Evolutionary conservation across 2,113 vertebrate species (phyloP).

Genomic region (Typhlomys cinereus): DNA sequence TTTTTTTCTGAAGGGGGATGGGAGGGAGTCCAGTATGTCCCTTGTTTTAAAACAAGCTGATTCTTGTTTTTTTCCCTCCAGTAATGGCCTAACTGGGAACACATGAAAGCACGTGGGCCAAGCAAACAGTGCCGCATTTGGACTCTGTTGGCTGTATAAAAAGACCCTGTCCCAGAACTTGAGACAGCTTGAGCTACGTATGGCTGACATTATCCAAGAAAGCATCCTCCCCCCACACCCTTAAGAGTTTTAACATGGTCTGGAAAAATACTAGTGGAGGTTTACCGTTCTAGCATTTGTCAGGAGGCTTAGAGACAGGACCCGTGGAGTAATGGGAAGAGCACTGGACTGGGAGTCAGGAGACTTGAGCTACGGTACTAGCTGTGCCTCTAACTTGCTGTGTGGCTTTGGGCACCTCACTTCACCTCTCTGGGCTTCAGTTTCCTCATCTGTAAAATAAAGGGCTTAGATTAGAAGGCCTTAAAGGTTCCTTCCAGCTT

Average conservation of each 20-base stretch:
- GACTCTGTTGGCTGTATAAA: slow-evolving; percentile 84
- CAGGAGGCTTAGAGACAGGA: slow-evolving; percentile 79
- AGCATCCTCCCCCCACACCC: slow-evolving; percentile 67
- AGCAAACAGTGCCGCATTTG: slow-evolving; percentile 83
- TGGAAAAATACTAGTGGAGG: slow-evolving; percentile 79
- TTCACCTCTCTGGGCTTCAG: slow-evolving; percentile 82
- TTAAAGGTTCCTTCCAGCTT: slow-evolving; percentile 67
- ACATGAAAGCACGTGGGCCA: slow-evolving; percentile 83
- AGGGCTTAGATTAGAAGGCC: slow-evolving; percentile 79
- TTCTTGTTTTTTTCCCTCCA: slow-evolving; percentile 86
- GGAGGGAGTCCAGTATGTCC: slow-evolving; percentile 84
- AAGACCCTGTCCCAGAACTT: slow-evolving; percentile 83
- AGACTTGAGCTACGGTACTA: slow-evolving; percentile 79
- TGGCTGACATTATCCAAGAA: slow-evolving; percentile 85
- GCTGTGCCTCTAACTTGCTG: slow-evolving; percentile 80
- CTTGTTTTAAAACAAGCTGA: slow-evolving; percentile 87
- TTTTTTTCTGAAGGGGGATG: slow-evolving; percentile 78
- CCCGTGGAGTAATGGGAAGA: slow-evolving; percentile 78
- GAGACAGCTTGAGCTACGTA: slow-evolving; percentile 79
- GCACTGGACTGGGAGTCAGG: slow-evolving; percentile 79
- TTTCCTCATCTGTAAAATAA: slow-evolving; percentile 83
- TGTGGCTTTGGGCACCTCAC: slow-evolving; percentile 80
- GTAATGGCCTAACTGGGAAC: slow-evolving; percentile 84
- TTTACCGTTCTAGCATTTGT: slow-evolving; percentile 83
- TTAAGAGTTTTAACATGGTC: slow-evolving; percentile 78